A percentile compares a stretch with the other conserved stretches of the same genome.
These are phyloP conservation scores for Aporophyla nigra DNA, from an alignment of 2,888 invertebrate species.

Conservation along the genomic window DNA sequence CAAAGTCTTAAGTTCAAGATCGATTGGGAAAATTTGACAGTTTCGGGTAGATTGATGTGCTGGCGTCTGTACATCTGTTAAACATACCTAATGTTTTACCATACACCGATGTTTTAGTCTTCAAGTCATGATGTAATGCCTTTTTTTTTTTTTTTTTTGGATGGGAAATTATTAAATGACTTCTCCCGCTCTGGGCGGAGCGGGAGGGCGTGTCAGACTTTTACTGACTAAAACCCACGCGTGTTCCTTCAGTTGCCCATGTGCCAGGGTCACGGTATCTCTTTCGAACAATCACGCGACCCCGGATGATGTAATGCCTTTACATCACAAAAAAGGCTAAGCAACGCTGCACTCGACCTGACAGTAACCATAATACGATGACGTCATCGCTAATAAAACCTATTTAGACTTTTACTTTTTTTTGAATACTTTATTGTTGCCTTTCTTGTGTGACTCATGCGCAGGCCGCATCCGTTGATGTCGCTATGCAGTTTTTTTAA, in stretches of 20 bases:
- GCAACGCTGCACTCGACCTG: background rate
- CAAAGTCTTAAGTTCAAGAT: no score
- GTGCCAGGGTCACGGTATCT: no score
- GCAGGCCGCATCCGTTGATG: conserved; percentile 28
- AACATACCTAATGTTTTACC: background rate
- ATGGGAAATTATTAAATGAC: no score
- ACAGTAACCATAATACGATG: conserved; percentile 18
- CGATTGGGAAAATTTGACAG: no score
- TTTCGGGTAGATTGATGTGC: no score
- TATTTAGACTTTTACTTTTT: conserved; percentile 49
- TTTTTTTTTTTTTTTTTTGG: no score
- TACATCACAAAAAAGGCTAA: conserved; percentile 14
- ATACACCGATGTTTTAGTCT: background rate
- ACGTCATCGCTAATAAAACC: conserved; percentile 45
- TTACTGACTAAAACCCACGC: no score
- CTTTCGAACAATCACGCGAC: no score
- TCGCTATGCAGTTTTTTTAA: conserved; percentile 40
- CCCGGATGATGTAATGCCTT: conserved; percentile 30
- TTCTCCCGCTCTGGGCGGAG: no score
- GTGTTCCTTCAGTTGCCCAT: no score
- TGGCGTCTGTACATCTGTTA: background rate
- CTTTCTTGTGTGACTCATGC: conserved; percentile 48
- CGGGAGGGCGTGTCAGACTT: no score
- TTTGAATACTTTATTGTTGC: conserved; percentile 38
- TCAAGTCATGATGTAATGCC: conserved; percentile 10